Percentiles rank a stretch among this genome's conserved stretches.
Evolutionary conservation across 2,888 invertebrate species (phyloP).

Genomic region (Drosophila silvestris): DNA sequence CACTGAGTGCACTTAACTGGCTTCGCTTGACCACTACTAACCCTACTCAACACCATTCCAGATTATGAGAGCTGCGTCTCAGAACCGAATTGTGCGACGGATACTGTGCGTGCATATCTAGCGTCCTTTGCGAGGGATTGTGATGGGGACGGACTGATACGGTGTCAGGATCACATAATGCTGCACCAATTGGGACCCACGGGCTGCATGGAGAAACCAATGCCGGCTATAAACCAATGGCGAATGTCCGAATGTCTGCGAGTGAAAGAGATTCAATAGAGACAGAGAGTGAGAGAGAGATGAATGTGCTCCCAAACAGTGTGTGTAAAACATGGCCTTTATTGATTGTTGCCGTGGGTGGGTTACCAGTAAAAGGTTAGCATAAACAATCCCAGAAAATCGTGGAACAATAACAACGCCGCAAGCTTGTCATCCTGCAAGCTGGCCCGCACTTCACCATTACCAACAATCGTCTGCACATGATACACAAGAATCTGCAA

Average conservation of each 20-base stretch:
- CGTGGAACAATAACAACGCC: slow-evolving; percentile 63
- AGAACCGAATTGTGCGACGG: slow-evolving; percentile 64
- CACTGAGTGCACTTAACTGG: slow-evolving; percentile 11
- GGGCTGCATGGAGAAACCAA: slow-evolving; percentile 62
- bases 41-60: slow-evolving; percentile 39
- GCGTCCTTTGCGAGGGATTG: slow-evolving; percentile 70
- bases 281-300: slow-evolving; percentile 6
- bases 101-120: slow-evolving; percentile 66
- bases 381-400: slow-evolving; percentile 58
- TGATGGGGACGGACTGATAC: slow-evolving; percentile 74
- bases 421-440: slow-evolving; percentile 52
- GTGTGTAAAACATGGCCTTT: slow-evolving; percentile 41
- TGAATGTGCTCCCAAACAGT: neutral
- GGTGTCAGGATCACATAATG: slow-evolving; percentile 76
- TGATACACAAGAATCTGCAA: slow-evolving; percentile 69
- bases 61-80: slow-evolving; percentile 76
- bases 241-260: slow-evolving; percentile 82
- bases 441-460: slow-evolving; percentile 18
- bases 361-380: slow-evolving; percentile 57
- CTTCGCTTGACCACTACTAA: slow-evolving; percentile 7
- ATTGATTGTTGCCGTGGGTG: slow-evolving; percentile 37
- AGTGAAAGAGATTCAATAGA: slow-evolving; percentile 36
- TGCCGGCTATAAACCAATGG: slow-evolving; percentile 82
- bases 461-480: slow-evolving; percentile 59
- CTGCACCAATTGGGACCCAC: slow-evolving; percentile 76